Percentiles rank a stretch among this genome's conserved stretches.
Conservation (phyloP, 2,797 vertebrate genomes). For the Naso thynnoides region DNA sequence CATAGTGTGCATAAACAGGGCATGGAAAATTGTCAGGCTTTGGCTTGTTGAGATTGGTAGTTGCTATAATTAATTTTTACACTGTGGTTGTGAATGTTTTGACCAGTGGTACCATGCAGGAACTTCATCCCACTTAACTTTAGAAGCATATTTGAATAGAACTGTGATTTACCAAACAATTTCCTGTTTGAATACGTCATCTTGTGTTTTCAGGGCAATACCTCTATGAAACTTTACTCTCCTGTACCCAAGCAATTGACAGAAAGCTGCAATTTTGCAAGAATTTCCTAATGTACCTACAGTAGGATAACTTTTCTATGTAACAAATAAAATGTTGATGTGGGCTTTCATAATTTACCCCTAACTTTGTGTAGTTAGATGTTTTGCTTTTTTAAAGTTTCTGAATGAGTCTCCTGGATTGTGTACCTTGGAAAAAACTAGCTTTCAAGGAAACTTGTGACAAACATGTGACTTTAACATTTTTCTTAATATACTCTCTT, state of each 20-base stretch:
- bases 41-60: constrained; percentile 17
- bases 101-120: neutral
- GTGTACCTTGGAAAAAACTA: neutral
- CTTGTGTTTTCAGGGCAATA: neutral
- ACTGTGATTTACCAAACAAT: neutral
- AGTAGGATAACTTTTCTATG: neutral
- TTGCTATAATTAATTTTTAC: constrained; percentile 29
- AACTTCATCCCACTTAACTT: neutral
- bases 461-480: constrained; percentile 19
- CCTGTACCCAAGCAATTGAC: neutral
- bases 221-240: neutral
- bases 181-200: constrained; percentile 1
- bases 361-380: neutral
- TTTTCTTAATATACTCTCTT: constrained; percentile 13
- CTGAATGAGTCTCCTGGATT: neutral
- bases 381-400: neutral
- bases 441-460: constrained; percentile 2
- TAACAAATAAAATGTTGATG: constrained; percentile 10
- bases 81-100: constrained; percentile 25
- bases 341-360: neutral
- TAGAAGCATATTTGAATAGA: constrained; percentile 1
- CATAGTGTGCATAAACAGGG: constrained; percentile 34
- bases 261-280: neutral
- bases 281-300: neutral
- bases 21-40: constrained; percentile 21